These are phyloP conservation scores for Drosophila prolongata DNA, from an alignment of 2,888 invertebrate genomes.

Conservation along the genomic window DNA sequence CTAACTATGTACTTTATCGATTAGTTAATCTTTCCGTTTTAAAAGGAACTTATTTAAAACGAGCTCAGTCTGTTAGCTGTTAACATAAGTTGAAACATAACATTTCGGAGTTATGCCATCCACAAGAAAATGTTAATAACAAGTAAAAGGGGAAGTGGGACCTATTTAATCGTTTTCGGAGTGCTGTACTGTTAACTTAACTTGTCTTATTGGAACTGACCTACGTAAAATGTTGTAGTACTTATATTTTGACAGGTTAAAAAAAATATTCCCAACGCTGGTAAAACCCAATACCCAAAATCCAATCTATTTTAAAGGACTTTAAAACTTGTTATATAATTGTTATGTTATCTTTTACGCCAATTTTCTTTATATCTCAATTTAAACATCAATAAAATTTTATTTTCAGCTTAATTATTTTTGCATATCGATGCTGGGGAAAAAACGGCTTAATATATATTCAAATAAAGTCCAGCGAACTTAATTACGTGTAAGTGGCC, in stretches of 20 bases:
- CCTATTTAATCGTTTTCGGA: slow-evolving; percentile 46
- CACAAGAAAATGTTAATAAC: slow-evolving; percentile 13
- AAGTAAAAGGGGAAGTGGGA: slow-evolving; percentile 3
- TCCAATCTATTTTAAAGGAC: not conserved
- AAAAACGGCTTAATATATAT: not conserved
- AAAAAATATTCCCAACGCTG: no score
- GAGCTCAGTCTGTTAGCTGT: not conserved
- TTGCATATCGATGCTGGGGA: slow-evolving; percentile 1
- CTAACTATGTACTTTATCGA: no score
- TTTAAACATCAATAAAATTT: slow-evolving; percentile 11
- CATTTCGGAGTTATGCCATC: slow-evolving; percentile 52
- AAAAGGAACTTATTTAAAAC: no score
- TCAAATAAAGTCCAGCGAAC: slow-evolving; percentile 30
- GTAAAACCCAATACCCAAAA: no score
- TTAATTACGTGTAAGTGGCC: slow-evolving; percentile 45
- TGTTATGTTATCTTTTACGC: not conserved
- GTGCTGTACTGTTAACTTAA: slow-evolving; percentile 18
- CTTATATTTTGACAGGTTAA: no score
- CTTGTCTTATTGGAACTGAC: slow-evolving; percentile 28
- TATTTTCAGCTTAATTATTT: slow-evolving; percentile 28
- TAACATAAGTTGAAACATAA: not conserved
- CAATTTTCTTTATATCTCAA: not conserved
- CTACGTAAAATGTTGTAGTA: not conserved
- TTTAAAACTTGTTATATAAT: not conserved
- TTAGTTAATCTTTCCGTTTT: no score